Evolutionary conservation across 2,888 invertebrate genomes (phyloP), one percentile per base, ranked within the genome.

Genomic region (Cantharis rustica): DNA sequence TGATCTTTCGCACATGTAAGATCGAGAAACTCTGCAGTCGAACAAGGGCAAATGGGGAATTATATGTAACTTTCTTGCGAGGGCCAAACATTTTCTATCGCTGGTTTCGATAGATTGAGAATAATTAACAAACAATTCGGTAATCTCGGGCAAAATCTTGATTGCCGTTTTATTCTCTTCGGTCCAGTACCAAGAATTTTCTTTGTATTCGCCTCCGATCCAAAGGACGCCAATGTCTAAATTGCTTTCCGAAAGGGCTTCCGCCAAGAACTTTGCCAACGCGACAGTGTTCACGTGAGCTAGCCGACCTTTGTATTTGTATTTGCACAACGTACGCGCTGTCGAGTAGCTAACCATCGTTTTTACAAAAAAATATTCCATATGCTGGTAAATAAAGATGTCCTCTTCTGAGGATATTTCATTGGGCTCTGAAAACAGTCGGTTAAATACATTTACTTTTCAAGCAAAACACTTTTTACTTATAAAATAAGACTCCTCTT

Each of bases 241-340:
- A 82, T 80, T 69, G 69, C 90, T 89, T 77, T 90, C 90, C 0
- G 91, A 88, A 1, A 91, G 81, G 0, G 89, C 89, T 82, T 90
- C 89, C 0, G 90, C 89, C 3, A 91, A 75, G 72, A 89, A 89
- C 7, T 88, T 87, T 0, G 90, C 89, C 76, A 89, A 90, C 7
- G 89, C 89, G 69, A 85, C 87, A 0, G 87, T 87, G 69, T 90
- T 90, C 20, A 91, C 63, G 1, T 89, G 79, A 0, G 90, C 90
- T 7, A 91, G 78, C 72, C 72, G 79, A 13, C 80, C 82, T 66
- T 26, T 61, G 47, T 71, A 71, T 10, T 17, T 15, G 13, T 16
- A 11, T 26, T 61, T n/a, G n/a, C 75, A 75, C 11, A 61, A 10
- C 2, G 61, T 11, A n/a, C 13, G 1, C 15, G 69, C 73, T n/a